Evolutionary conservation across 2,113 vertebrate genomes (phyloP), one percentile per base, ranked within the genome.

Genomic region (Triplophysa rosa): DNA sequence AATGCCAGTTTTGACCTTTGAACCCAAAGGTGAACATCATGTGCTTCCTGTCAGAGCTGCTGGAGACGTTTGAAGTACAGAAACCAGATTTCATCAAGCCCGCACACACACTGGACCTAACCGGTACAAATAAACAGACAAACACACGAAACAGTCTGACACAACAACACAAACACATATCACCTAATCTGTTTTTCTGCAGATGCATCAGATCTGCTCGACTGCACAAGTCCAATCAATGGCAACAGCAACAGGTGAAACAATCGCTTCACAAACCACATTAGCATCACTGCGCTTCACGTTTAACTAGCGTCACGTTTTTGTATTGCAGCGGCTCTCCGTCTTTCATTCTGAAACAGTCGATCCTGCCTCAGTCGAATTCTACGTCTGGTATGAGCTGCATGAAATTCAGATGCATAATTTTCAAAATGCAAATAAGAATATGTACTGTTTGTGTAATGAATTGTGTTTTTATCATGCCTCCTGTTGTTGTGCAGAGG

Each of bases 21-120:
- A 13, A 56, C 54, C 69, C 52, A 49, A 86, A 97, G 95, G 85
- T 95, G 74, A 97, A 97, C 75, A 93, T 97, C 76, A 89, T 94
- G 85, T 93, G 93, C 82, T 95, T 97, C 84, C 83, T 97, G 16
- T 92, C 95, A 0, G 96, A 97, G 69, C 88, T 97, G 84, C 91
- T 95, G 70, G 84, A 90, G 9, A 94, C 94, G 87, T 96, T 97
- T 61, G 96, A 97, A 80, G 91, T 97, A 11, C 87, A 92, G 82
- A 95, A 93, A 72, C 95, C 95, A 0, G 95, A 95, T 19, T 95
- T 97, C 0, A 94, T 97, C 8, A 86, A 90, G 68, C 94, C 94
- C 2, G 82, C 90, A 54, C 92, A 94, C 74, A 87, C 92, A 17
- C 80, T 94, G 0, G 91, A 95, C 40, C 92, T 95, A 33, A 91